Conservation (phyloP, 2,888 invertebrate genomes). For the Mythimna albipuncta region DNA sequence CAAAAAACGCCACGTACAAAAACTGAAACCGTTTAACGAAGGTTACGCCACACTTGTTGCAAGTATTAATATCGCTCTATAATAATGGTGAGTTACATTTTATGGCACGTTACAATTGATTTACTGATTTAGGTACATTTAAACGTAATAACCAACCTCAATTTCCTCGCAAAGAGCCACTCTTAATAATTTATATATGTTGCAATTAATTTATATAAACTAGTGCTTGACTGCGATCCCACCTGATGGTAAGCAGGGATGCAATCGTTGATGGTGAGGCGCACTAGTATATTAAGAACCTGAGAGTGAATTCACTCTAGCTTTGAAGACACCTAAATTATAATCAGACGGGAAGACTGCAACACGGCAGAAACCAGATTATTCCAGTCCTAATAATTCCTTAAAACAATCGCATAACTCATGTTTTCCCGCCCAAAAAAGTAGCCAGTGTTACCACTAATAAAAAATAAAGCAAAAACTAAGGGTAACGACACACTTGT, state of each 20-base stretch:
- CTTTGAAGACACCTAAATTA: no score
- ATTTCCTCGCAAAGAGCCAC: background rate
- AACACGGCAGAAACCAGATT: no score
- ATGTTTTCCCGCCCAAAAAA: conserved; percentile 2
- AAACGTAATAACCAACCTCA: background rate
- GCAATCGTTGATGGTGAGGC: no score
- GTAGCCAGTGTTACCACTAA: background rate
- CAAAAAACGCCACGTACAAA: background rate
- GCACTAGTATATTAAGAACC: no score
- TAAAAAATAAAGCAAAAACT: conserved; percentile 45
- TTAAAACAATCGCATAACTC: background rate
- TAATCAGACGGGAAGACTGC: no score
- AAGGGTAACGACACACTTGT: conserved; percentile 65
- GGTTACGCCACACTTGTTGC: background rate
- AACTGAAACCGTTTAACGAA: background rate
- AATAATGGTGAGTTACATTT: background rate
- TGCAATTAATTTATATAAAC: no score
- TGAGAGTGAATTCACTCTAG: no score
- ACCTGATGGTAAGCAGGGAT: no score
- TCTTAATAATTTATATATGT: background rate
- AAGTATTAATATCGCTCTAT: background rate
- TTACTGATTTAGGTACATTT: background rate
- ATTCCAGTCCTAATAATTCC: background rate
- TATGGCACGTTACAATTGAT: background rate
- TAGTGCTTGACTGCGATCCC: no score